These are phyloP conservation scores for Nematolebias whitei DNA, from an alignment of 2,113 vertebrate genomes.

Conservation along the genomic window DNA sequence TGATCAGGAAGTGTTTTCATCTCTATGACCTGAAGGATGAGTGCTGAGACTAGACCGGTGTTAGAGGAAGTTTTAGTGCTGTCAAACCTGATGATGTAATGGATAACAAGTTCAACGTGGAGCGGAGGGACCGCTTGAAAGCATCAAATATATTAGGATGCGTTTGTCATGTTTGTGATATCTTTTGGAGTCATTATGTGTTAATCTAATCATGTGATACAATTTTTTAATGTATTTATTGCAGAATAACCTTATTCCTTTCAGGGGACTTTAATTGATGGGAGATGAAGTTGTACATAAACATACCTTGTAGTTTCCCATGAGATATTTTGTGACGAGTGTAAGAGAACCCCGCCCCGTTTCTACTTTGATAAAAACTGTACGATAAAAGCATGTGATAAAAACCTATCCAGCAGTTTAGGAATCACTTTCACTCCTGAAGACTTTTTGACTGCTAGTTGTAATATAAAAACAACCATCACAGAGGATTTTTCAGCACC, in stretches of 20 bases:
- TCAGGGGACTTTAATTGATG: constrained; percentile 24
- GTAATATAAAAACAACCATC: constrained; percentile 32
- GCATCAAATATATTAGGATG: constrained; percentile 67
- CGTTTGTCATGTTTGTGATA: constrained; percentile 75
- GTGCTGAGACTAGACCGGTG: constrained; percentile 13
- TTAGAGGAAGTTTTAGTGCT: constrained; percentile 49
- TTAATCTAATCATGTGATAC: constrained; percentile 58
- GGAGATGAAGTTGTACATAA: constrained; percentile 48
- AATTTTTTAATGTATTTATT: constrained; percentile 64
- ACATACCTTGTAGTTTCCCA: constrained; percentile 65
- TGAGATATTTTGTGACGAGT: constrained; percentile 70
- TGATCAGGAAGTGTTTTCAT: constrained; percentile 27
- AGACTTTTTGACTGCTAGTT: constrained; percentile 52
- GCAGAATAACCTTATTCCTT: constrained; percentile 61
- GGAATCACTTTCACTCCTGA: constrained; percentile 49
- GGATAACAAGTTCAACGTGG: constrained; percentile 59
- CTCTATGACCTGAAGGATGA: constrained; percentile 7
- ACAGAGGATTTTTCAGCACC: constrained; percentile 49
- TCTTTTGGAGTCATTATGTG: constrained; percentile 65
- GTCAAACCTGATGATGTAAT: constrained; percentile 70
- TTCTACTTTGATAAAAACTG: constrained; percentile 74
- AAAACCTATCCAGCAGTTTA: constrained; percentile 46
- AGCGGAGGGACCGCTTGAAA: constrained; percentile 52
- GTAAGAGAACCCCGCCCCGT: constrained; percentile 47
- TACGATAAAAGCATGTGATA: constrained; percentile 75